Percentiles rank a stretch among this genome's conserved stretches.
These are phyloP conservation scores for Alentia gelatinosa DNA, from an alignment of 2,888 invertebrate genomes.

Conservation along the genomic window DNA sequence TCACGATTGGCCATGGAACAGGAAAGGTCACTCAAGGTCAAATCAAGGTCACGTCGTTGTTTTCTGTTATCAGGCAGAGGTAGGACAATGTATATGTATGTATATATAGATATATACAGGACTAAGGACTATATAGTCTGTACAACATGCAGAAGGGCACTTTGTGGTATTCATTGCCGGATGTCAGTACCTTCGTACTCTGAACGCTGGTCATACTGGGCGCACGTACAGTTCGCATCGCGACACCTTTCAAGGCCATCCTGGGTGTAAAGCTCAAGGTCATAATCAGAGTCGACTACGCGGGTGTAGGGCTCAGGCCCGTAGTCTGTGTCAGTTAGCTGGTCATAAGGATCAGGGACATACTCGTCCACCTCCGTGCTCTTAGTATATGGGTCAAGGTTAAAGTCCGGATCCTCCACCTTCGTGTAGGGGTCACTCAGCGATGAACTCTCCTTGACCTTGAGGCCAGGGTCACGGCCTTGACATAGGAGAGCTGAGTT, in stretches of 20 bases:
- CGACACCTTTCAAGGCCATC: slow-evolving; percentile 20
- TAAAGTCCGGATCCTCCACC: not conserved
- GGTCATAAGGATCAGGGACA: not conserved
- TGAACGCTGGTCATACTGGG: not conserved
- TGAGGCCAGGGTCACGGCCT: slow-evolving; percentile 39
- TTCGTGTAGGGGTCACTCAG: slow-evolving; percentile 41
- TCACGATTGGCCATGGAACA: not conserved
- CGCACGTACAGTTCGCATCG: slow-evolving; percentile 11
- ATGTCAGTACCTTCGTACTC: slow-evolving; percentile 3
- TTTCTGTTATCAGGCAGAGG: not conserved
- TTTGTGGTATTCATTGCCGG: not conserved
- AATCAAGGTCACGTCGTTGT: slow-evolving; percentile 14
- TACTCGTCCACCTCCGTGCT: not conserved
- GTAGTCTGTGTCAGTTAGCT: slow-evolving; percentile 12
- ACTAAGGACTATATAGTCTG: not conserved
- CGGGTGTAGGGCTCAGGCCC: slow-evolving; percentile 22
- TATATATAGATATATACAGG: too few species aligned
- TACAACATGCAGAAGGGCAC: not conserved
- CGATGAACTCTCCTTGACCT: slow-evolving; percentile 46
- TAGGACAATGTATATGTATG: not conserved
- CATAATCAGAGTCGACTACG: slow-evolving; percentile 9
- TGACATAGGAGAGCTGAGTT: slow-evolving; percentile 22
- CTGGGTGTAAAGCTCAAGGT: slow-evolving; percentile 39
- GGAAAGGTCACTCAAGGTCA: not conserved
- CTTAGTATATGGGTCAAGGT: slow-evolving; percentile 26